Evolutionary conservation across 2,888 invertebrate species (phyloP).

Genomic region (Gastrophysa polygoni): DNA sequence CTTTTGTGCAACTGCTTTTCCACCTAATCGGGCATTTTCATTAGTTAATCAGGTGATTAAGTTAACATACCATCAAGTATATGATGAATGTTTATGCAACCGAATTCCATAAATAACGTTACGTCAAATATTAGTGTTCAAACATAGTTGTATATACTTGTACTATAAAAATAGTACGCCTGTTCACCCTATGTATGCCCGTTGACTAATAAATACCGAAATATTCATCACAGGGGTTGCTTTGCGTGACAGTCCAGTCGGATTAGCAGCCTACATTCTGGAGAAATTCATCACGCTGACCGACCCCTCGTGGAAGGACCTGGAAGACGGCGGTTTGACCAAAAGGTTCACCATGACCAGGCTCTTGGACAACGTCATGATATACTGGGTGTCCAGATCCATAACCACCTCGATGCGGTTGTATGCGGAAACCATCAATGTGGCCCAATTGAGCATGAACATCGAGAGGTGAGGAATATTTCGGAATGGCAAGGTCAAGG

Average conservation of each 20-base stretch:
- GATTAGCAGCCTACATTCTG: conserved; percentile 86
- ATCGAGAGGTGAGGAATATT: conserved; percentile 11
- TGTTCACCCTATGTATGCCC: no score
- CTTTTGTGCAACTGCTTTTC: no score
- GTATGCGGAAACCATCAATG: conserved; percentile 69
- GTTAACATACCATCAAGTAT: no score
- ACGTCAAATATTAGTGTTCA: no score
- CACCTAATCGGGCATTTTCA: no score
- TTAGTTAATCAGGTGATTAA: no score
- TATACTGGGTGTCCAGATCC: conserved; percentile 79
- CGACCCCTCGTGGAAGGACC: conserved; percentile 58
- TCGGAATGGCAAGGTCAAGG: conserved; percentile 1
- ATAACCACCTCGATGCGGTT: conserved; percentile 77
- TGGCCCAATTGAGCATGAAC: neutral
- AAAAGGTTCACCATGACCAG: conserved; percentile 72
- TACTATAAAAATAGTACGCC: no score
- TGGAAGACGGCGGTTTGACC: conserved; percentile 70
- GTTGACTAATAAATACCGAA: no score
- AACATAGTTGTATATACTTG: no score
- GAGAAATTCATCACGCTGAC: conserved; percentile 88
- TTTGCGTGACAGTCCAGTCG: conserved; percentile 79
- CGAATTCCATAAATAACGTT: no score
- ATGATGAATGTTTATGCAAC: no score
- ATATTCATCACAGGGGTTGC: conserved; percentile 63
- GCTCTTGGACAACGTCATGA: conserved; percentile 78